Conservation (phyloP, 1,140 invertebrate species). For the Lerema accius region DNA sequence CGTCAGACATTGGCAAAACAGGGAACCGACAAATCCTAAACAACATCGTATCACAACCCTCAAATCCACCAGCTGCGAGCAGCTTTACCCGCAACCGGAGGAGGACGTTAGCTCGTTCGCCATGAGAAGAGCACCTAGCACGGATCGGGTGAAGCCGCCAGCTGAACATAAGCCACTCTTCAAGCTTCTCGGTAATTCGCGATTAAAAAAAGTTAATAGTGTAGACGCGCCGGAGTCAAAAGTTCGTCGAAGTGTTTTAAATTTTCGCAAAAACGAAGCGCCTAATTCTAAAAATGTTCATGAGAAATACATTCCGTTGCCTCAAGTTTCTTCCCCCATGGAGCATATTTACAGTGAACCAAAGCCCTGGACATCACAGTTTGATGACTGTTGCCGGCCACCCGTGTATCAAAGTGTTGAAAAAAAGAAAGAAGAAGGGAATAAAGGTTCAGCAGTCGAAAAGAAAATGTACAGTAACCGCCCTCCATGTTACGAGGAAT, state of each 20-base stretch:
- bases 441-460: conserved; percentile 59
- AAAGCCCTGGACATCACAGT: conserved; percentile 63
- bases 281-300: conserved; percentile 69
- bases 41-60: conserved; percentile 63
- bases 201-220: conserved; percentile 62
- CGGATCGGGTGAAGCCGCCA: conserved; percentile 72
- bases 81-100: conserved; percentile 72
- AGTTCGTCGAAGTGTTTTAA: conserved; percentile 64
- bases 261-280: conserved; percentile 72
- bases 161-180: conserved; percentile 74
- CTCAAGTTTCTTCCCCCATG: conserved; percentile 59
- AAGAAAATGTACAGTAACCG: conserved; percentile 73
- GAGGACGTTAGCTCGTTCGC: conserved; percentile 70
- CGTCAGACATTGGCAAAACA: conserved; percentile 78
- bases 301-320: conserved; percentile 78
- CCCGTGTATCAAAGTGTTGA: conserved; percentile 75
- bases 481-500: conserved; percentile 77
- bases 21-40: conserved; percentile 59
- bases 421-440: conserved; percentile 64
- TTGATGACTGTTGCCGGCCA: conserved; percentile 66
- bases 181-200: conserved; percentile 75
- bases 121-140: conserved; percentile 75
- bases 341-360: conserved; percentile 76
- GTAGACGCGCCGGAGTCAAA: conserved; percentile 68
- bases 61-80: conserved; percentile 82